A percentile compares a stretch with the other conserved stretches of the same genome.
Conservation (phyloP, 2,797 vertebrate species). For the Acanthurus leucopareius region DNA sequence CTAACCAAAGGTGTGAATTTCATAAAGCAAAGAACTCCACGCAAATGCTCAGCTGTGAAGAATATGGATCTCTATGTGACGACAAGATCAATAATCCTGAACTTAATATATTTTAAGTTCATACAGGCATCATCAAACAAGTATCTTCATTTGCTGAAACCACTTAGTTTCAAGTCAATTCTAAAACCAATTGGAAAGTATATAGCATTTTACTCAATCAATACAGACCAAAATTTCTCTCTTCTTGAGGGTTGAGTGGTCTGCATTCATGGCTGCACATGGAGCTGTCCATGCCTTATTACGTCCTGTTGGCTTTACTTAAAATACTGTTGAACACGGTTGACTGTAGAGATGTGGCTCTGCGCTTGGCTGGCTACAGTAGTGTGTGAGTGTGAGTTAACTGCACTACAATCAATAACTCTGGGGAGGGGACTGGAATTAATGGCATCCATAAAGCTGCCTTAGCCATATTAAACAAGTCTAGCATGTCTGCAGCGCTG, state of each 20-base stretch:
- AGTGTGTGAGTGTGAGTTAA: conserved; percentile 45
- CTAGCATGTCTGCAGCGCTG: conserved; percentile 63
- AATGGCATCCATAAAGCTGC: conserved; percentile 76
- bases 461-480: conserved; percentile 70
- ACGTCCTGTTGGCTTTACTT: conserved; percentile 60
- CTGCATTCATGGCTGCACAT: conserved; percentile 41
- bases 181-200: conserved; percentile 20
- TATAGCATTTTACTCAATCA: conserved; percentile 38
- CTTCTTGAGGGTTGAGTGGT: conserved; percentile 14
- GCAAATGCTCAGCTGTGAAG: neutral
- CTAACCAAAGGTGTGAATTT: conserved; percentile 4
- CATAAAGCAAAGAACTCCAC: neutral
- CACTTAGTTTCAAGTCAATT: conserved; percentile 5
- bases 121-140: neutral
- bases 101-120: conserved; percentile 19
- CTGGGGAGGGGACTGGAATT: conserved; percentile 48
- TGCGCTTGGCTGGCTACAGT: conserved; percentile 44
- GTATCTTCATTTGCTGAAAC: conserved; percentile 1
- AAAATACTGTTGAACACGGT: conserved; percentile 54
- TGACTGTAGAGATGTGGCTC: conserved; percentile 46
- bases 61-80: conserved; percentile 10
- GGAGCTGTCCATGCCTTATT: conserved; percentile 46
- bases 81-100: conserved; percentile 1
- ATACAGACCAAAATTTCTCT: conserved; percentile 29
- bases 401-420: conserved; percentile 72